Conservation (phyloP, 2,797 vertebrate genomes). For the Poecilia wingei region DNA sequence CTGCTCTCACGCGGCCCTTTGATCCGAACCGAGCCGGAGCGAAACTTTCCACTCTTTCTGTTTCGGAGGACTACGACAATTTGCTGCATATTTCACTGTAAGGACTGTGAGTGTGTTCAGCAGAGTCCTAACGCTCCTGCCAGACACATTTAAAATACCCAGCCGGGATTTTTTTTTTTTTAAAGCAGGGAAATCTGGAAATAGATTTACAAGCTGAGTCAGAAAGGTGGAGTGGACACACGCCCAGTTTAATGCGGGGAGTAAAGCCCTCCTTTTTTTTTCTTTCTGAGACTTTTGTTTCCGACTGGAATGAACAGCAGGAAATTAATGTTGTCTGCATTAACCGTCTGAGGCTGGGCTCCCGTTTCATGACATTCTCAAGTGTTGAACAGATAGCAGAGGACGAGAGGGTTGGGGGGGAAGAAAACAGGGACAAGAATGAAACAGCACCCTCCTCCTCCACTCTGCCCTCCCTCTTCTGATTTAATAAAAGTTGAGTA, state of each 20-base stretch:
- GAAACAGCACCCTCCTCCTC: constrained; percentile 26
- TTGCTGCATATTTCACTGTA: constrained; percentile 15
- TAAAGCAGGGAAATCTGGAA: constrained; percentile 68
- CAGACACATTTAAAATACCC: constrained; percentile 47
- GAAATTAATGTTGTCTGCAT: constrained; percentile 80
- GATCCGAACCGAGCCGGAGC: constrained; percentile 32
- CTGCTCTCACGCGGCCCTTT: constrained; percentile 26
- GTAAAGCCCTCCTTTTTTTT: constrained; percentile 35
- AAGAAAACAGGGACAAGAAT: constrained; percentile 32
- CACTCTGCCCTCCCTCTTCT: constrained; percentile 30
- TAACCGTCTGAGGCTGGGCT: constrained; percentile 70
- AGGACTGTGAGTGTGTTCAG: constrained; percentile 20
- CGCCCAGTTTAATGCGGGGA: constrained; percentile 69
- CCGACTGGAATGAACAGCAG: constrained; percentile 77
- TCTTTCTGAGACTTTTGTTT: constrained; percentile 47
- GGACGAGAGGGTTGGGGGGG: constrained; percentile 9
- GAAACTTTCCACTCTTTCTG: constrained; percentile 22
- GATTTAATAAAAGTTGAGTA: constrained; percentile 75
- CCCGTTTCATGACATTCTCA: constrained; percentile 59
- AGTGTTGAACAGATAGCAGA: constrained; percentile 47
- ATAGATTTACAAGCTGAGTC: constrained; percentile 65
- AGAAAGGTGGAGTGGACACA: constrained; percentile 70
- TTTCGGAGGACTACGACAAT: not conserved
- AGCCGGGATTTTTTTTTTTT: constrained; percentile 49
- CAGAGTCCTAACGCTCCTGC: constrained; percentile 17